A percentile compares a stretch with the other conserved stretches of the same genome.
These are phyloP conservation scores for Pseudomyrmex concolor DNA, from an alignment of 1,140 invertebrate genomes.

Conservation along the genomic window DNA sequence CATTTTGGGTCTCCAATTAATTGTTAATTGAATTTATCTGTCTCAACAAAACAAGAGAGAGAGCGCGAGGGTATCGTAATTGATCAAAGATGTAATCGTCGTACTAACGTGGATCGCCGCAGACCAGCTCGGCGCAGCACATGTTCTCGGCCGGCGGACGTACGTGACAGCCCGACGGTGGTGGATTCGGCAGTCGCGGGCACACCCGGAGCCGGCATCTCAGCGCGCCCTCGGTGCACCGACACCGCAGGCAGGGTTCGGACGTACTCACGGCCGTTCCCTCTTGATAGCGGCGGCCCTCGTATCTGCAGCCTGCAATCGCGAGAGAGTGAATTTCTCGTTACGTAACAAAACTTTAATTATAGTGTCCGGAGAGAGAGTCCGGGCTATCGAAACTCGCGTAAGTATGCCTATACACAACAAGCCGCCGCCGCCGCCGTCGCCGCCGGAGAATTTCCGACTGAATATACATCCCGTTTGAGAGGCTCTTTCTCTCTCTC, in stretches of 20 bases:
- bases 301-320: constrained; percentile 88
- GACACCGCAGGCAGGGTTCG: constrained; percentile 92
- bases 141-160: constrained; percentile 88
- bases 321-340: constrained; percentile 41
- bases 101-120: constrained; percentile 86
- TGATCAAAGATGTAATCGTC: neutral
- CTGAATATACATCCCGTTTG: neutral
- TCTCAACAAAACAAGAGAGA: too few species aligned
- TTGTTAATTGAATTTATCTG: too few species aligned
- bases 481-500: too few species aligned
- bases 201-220: constrained; percentile 92
- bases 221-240: constrained; percentile 89
- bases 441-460: too few species aligned
- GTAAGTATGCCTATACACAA: neutral
- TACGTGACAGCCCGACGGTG: constrained; percentile 89
- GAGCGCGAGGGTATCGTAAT: neutral
- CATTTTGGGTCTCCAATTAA: too few species aligned
- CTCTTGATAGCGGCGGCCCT: constrained; percentile 88
- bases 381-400: constrained; percentile 34
- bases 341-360: constrained; percentile 60
- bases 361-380: constrained; percentile 14
- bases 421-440: too few species aligned
- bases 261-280: constrained; percentile 88
- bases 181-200: constrained; percentile 89
- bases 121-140: constrained; percentile 92